Evolutionary conservation across 2,113 vertebrate genomes (phyloP).

Genomic region (Suncus etruscus): DNA sequence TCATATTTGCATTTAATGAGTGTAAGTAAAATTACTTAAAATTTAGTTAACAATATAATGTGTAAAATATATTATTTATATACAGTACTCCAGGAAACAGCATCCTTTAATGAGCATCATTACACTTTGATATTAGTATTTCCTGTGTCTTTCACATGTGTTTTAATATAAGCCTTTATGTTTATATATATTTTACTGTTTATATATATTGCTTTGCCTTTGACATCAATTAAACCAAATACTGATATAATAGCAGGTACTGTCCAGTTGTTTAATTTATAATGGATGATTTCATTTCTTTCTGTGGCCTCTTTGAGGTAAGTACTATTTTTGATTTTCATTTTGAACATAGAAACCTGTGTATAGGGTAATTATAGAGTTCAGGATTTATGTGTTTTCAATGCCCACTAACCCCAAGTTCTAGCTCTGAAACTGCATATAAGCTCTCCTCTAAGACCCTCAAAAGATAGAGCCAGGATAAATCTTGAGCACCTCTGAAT

Average conservation of each 20-base stretch:
- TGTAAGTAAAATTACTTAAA: background rate
- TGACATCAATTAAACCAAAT: background rate
- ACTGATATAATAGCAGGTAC: background rate
- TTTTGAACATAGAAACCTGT: background rate
- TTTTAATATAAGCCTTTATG: background rate
- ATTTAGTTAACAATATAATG: conserved; percentile 20
- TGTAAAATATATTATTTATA: background rate
- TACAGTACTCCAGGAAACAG: background rate
- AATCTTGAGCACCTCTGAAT: no score
- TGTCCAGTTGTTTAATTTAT: background rate
- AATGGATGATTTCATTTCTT: background rate
- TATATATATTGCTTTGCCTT: background rate
- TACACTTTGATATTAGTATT: background rate
- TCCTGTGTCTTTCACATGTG: background rate
- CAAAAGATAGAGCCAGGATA: no score
- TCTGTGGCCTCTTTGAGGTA: background rate
- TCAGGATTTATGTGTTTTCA: no score
- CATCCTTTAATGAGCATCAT: background rate
- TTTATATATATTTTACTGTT: background rate
- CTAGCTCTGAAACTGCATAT: no score
- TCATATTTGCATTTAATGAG: background rate
- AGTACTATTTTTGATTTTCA: conserved; percentile 42
- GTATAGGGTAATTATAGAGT: background rate
- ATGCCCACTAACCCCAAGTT: no score
- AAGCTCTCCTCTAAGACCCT: no score